Percentiles rank a stretch among this genome's conserved stretches.
Conservation (phyloP, 2,797 vertebrate genomes). For the Bradypodion ventrale region DNA sequence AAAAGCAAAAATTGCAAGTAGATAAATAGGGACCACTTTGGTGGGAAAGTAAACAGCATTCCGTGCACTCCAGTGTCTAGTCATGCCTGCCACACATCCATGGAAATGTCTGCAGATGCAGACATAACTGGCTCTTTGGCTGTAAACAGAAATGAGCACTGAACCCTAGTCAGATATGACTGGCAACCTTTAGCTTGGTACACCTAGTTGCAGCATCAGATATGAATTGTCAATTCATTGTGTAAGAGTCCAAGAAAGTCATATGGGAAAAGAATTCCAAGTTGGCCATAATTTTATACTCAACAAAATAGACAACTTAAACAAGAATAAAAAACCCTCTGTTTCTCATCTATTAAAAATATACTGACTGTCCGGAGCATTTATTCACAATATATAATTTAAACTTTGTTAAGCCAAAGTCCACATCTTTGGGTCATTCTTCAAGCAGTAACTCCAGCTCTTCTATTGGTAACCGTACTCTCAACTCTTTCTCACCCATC, state of each 20-base stretch:
- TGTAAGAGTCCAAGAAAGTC: conserved; percentile 17
- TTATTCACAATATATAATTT: neutral
- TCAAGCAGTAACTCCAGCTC: conserved; percentile 85
- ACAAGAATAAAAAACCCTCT: neutral
- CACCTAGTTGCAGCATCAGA: conserved; percentile 40
- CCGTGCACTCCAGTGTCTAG: too few relatives aligned
- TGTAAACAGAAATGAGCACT: too few relatives aligned
- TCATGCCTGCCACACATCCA: too few relatives aligned
- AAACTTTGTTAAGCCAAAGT: neutral
- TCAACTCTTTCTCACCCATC: conserved; percentile 85
- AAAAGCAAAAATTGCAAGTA: too few relatives aligned
- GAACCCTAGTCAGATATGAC: too few relatives aligned
- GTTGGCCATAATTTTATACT: conserved; percentile 24
- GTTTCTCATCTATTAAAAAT: conserved; percentile 2
- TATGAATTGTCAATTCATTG: neutral
- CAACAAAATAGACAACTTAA: conserved; percentile 12
- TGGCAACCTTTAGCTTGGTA: too few relatives aligned
- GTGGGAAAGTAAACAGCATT: too few relatives aligned
- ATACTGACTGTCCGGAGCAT: neutral
- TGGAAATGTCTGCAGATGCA: too few relatives aligned
- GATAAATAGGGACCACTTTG: too few relatives aligned
- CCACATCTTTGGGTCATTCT: conserved; percentile 50
- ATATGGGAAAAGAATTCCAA: conserved; percentile 17
- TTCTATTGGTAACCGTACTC: conserved; percentile 82
- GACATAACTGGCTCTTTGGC: too few relatives aligned